Conservation (phyloP, 1,140 invertebrate species). For the Lepidurus packardi region DNA sequence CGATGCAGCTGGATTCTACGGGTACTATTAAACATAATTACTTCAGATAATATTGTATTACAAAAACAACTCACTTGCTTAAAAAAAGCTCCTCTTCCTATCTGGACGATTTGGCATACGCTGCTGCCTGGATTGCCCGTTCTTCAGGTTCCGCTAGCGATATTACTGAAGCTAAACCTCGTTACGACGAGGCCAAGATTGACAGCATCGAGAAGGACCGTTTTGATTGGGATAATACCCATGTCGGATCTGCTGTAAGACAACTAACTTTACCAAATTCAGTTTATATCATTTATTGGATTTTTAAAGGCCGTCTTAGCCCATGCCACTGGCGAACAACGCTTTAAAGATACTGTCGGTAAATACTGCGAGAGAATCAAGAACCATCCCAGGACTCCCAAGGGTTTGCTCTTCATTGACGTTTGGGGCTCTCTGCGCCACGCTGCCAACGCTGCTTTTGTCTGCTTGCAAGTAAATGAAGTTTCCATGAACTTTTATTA, state of each 20-base stretch:
- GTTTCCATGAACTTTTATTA: neutral
- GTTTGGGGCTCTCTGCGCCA: conserved; percentile 54
- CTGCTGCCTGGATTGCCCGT: conserved; percentile 56
- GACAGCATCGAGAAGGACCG: conserved; percentile 40
- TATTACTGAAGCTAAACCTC: conserved; percentile 50
- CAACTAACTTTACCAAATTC: neutral
- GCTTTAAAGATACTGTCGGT: conserved; percentile 50
- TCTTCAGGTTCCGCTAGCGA: conserved; percentile 53
- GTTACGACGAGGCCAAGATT: conserved; percentile 51
- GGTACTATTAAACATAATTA: too few species aligned
- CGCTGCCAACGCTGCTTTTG: conserved; percentile 54
- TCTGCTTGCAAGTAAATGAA: conserved; percentile 46
- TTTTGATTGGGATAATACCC: conserved; percentile 58
- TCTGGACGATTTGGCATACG: conserved; percentile 58
- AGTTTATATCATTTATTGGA: conserved; percentile 30
- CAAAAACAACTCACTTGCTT: too few species aligned
- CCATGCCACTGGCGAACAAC: conserved; percentile 43
- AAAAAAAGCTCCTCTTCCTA: too few species aligned
- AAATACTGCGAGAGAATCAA: conserved; percentile 52
- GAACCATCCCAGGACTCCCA: conserved; percentile 49
- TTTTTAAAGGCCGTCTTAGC: conserved; percentile 47
- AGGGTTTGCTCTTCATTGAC: conserved; percentile 54
- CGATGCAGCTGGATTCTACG: too few species aligned
- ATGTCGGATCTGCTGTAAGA: conserved; percentile 53
- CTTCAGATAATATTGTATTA: too few species aligned